Evolutionary conservation across 2,797 vertebrate species (phyloP).

Genomic region (Cottoperca gobio): DNA sequence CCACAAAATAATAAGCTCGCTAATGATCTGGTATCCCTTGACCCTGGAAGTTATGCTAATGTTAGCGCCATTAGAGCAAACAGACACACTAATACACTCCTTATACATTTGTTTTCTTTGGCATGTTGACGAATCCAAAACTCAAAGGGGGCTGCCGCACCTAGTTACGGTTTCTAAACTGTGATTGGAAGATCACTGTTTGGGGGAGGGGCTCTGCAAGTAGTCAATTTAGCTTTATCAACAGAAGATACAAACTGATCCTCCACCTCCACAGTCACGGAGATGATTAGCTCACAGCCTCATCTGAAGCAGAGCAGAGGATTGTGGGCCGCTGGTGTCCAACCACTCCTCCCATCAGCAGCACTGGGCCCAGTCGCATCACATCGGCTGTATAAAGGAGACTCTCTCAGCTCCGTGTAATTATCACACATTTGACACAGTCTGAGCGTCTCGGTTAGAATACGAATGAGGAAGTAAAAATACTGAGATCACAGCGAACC

Average conservation of each 20-base stretch:
- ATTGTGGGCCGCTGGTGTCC: neutral
- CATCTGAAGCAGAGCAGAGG: slow-evolving; percentile 2
- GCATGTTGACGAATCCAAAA: too few relatives aligned
- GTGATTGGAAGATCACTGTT: too few relatives aligned
- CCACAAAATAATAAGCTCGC: too few relatives aligned
- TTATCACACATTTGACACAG: slow-evolving; percentile 60
- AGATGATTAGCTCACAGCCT: neutral
- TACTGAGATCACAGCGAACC: slow-evolving; percentile 25
- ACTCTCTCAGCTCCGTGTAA: slow-evolving; percentile 48
- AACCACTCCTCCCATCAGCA: slow-evolving; percentile 16
- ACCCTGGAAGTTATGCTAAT: too few relatives aligned
- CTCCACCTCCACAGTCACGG: neutral
- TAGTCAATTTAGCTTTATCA: too few relatives aligned
- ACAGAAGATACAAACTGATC: neutral
- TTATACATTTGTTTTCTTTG: too few relatives aligned
- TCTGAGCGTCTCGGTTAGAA: slow-evolving; percentile 41
- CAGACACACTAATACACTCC: too few relatives aligned
- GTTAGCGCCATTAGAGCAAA: too few relatives aligned
- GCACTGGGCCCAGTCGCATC: slow-evolving; percentile 38
- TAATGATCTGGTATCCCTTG: too few relatives aligned
- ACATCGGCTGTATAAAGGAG: slow-evolving; percentile 14
- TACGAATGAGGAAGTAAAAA: slow-evolving; percentile 56
- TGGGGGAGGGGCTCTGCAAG: too few relatives aligned
- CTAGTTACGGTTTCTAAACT: too few relatives aligned
- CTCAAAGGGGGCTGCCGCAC: too few relatives aligned